phyloP scores from a whole-genome alignment of 30 jellyfish, hydroid and myxozoan species.

The Sanderia malayensis region DNA sequence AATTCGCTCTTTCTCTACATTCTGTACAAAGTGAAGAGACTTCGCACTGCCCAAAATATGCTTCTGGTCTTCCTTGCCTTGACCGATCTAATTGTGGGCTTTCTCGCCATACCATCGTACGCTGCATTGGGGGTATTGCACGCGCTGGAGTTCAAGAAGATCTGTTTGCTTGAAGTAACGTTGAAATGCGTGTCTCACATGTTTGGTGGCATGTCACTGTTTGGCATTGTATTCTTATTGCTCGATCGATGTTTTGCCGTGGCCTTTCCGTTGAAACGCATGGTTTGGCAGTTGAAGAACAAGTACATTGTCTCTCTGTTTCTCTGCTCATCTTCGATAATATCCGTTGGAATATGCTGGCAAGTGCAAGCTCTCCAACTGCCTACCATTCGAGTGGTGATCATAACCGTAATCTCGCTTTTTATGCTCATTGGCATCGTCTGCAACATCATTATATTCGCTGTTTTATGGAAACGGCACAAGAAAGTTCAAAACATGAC shows the following conservation, averaged over 20 bases:
- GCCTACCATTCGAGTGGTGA: not conserved
- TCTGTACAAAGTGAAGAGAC: not conserved
- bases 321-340: not conserved
- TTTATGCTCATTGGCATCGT: not conserved
- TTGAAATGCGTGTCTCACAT: not conserved
- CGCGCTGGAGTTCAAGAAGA: not conserved
- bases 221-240: not conserved
- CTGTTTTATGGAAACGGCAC: not conserved
- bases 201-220: not conserved
- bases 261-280: not conserved
- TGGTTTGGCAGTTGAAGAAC: not conserved
- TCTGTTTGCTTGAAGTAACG: not conserved
- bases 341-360: not conserved
- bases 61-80: conserved; percentile 18
- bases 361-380: not conserved
- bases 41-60: conserved; percentile 5
- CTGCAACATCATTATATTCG: not conserved
- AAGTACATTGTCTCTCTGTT: not conserved
- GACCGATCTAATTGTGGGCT: conserved; percentile 14
- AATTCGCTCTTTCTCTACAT: not conserved
- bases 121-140: not conserved
- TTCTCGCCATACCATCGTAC: not conserved
- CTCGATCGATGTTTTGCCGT: not conserved
- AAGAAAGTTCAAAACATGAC: not conserved
- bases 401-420: not conserved